Evolutionary conservation across 2,888 invertebrate genomes (phyloP), one percentile per base, ranked within the genome.

Genomic region (Drosophila histrio): DNA sequence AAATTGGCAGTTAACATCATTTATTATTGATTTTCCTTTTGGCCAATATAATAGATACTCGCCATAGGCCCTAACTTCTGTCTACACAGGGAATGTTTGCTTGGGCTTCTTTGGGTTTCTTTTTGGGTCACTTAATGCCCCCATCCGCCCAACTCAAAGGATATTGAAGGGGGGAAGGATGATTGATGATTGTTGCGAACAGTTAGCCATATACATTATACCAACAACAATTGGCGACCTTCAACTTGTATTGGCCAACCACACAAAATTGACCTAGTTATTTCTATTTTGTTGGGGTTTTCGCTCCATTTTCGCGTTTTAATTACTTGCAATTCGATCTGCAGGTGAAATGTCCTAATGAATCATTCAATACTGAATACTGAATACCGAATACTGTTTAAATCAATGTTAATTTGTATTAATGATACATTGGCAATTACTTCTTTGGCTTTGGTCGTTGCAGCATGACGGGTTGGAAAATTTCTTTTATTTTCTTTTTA

Each of bases 1-100:
- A 86, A 83, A 81, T 81, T 80, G 76, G 72, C 73, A 80, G 84
- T 77, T 84, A 87, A 84, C 80, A 85, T 85, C 77, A 85, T 87
- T 85, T 85, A 74, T 85, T 87, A 87, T 85, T 82, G 84, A 85
- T 85, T 85, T 85, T 84, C 44, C 46, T 49, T 44, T 61, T 72
- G 58, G 41, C 28, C 44, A 59, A n/a, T n/a, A n/a, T n/a, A 28
- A 63, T 36, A 36, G 43, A 44, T 28, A 46, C 46, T n/a, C 11
- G 44, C 47, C 13, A 21, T 39, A 30, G 39, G 36, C 50, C 53
- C 41, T 22, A 59, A 41, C 21, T 43, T 11, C 43, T 43, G 43
- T 15, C 15, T 15, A 15, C 43, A 17, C 44, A 41, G 49, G 36
- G 8, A 13, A 32, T 58, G 34, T 50, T 67, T 60, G 49, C 50